A percentile compares a stretch with the other conserved stretches of the same genome.
phyloP scores from a whole-genome alignment of 2,888 invertebrate genomes.

The Hoplodrina ambigua region DNA sequence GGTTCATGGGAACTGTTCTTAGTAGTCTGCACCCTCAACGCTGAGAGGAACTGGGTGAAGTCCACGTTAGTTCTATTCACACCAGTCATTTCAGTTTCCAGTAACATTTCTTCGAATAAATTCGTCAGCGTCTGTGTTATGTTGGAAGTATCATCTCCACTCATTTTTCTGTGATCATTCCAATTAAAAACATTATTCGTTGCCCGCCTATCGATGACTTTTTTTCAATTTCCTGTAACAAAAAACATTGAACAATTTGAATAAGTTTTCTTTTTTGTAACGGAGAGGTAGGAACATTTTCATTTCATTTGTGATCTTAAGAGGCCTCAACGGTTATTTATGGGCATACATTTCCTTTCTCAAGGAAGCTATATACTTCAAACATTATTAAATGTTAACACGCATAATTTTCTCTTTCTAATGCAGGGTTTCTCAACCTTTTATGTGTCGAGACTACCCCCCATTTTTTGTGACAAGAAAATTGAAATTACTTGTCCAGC shows the following conservation, averaged over 20 bases:
- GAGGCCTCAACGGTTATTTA: not conserved
- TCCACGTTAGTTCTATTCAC: slow-evolving; percentile 79
- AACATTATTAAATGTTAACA: not conserved
- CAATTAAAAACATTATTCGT: slow-evolving; percentile 42
- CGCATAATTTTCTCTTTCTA: not conserved
- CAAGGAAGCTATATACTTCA: not conserved
- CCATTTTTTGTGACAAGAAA: too few relatives aligned
- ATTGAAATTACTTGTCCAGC: too few relatives aligned
- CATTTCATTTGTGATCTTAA: not conserved
- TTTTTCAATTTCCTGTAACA: slow-evolving; percentile 63
- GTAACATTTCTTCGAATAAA: slow-evolving; percentile 84
- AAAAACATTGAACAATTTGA: slow-evolving; percentile 47
- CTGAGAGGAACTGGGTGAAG: slow-evolving; percentile 79
- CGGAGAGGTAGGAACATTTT: not conserved
- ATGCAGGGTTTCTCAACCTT: too few relatives aligned
- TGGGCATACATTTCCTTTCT: not conserved
- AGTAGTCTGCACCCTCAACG: slow-evolving; percentile 75
- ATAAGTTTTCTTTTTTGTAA: not conserved
- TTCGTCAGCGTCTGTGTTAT: slow-evolving; percentile 83
- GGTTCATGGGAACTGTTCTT: slow-evolving; percentile 79
- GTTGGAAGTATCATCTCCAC: slow-evolving; percentile 76
- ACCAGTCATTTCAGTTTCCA: slow-evolving; percentile 77
- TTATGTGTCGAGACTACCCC: too few relatives aligned
- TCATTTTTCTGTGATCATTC: slow-evolving; percentile 71
- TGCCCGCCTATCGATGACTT: slow-evolving; percentile 10